Base-by-base conservation (phyloP, 2,797 vertebrate genomes). In the Choloepus didactylus region DNA sequence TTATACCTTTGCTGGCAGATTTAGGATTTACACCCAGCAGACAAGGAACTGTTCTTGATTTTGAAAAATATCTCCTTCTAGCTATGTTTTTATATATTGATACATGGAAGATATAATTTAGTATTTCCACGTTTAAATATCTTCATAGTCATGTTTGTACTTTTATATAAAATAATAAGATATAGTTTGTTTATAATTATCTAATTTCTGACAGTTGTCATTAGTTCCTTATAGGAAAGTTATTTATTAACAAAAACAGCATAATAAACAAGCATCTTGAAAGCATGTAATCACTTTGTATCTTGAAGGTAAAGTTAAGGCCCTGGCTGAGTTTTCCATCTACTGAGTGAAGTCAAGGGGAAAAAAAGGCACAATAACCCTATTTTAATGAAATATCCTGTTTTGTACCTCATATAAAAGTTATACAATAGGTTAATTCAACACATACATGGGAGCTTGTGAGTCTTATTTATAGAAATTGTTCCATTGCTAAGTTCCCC, bases 391-490 rank as follows among this genome's bases (percentile, higher is more conserved):
- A 41, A 70, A 29, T 67, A 85, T 77, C 79, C 19, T 81, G 90
- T 72, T 64, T 86, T 46, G 25, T n/a, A 77, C 9, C 60, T 38
- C 29, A 12, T 11, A 41, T 67, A 44, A 41, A 14, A 12, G 56
- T 79, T 79, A 67, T 44, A 87, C 5, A 89, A 59, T 69, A 76
- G 76, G 77, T 49, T 84, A 89, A 91, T 72, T 67, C 60, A 87
- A n/a, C 56, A n/a, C 56, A 82, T 90, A 85, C 38, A 51, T 19
- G n/a, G 21, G 35, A 16, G 51, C 4, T 84, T 91, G 51, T 10
- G 64, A 49, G 41, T 87, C 84, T 95, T 89, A 95, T 93, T 79
- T 60, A 85, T 14, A 87, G 91, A 96, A 95, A 95, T 92, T n/a
- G 18, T 89, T 88, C 67, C 31, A 9, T 70, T 75, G 35, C 35